A percentile compares a stretch with the other conserved stretches of the same genome.
Evolutionary conservation across 2,888 invertebrate genomes (phyloP).

Genomic region (Dryobota labecula): DNA sequence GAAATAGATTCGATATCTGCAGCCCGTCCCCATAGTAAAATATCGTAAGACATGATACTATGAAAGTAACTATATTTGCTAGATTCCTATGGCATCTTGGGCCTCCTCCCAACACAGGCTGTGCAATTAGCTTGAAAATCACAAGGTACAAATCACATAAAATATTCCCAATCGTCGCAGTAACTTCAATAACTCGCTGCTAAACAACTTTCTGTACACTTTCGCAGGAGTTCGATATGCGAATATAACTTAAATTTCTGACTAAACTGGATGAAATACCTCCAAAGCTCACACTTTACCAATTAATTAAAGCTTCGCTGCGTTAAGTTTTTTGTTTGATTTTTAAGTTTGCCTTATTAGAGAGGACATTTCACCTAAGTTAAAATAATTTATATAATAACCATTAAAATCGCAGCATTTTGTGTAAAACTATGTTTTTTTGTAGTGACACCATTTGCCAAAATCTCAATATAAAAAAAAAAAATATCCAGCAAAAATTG

Average conservation of each 20-base stretch:
- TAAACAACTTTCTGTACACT: slow-evolving; percentile 9
- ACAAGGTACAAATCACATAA: slow-evolving; percentile 10
- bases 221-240: not conserved
- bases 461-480: not conserved
- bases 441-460: too few relatives aligned
- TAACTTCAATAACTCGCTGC: slow-evolving; percentile 14
- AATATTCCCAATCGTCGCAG: slow-evolving; percentile 27
- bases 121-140: not conserved
- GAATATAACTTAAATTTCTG: not conserved
- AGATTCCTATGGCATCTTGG: too few relatives aligned
- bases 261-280: not conserved
- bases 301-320: not conserved
- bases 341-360: not conserved
- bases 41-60: too few relatives aligned
- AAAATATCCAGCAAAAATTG: slow-evolving; percentile 3
- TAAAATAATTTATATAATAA: not conserved
- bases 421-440: not conserved
- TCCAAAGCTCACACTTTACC: not conserved
- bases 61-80: too few relatives aligned
- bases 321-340: not conserved
- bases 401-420: not conserved
- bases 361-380: not conserved
- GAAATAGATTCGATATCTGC: too few relatives aligned
- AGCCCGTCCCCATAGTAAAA: too few relatives aligned
- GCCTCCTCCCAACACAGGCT: too few relatives aligned